Percentiles rank a stretch among this genome's conserved stretches.
Conservation (phyloP, 2,113 vertebrate genomes). For the Strigops habroptila region DNA sequence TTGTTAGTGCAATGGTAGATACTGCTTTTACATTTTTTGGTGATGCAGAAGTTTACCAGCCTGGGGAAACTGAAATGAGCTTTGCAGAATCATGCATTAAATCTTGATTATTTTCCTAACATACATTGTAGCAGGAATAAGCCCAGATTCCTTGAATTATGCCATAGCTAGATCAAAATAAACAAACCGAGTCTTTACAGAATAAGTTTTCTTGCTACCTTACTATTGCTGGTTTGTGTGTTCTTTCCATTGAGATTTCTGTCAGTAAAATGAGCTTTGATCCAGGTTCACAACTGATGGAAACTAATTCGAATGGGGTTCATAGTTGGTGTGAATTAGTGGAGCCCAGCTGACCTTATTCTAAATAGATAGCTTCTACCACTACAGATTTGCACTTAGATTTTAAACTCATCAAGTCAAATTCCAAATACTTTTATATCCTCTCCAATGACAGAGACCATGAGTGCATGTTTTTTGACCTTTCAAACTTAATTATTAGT, state of each 20-base stretch:
- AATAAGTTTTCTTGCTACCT: not conserved
- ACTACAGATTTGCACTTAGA: constrained; percentile 13
- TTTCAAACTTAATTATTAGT: not conserved
- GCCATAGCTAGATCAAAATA: not conserved
- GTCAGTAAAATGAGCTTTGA: not conserved
- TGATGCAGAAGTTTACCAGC: not conserved
- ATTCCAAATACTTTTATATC: constrained; percentile 8
- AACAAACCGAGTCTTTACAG: not conserved
- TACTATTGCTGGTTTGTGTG: not conserved
- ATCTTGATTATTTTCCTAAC: not conserved
- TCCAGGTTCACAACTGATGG: not conserved
- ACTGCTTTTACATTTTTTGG: not conserved
- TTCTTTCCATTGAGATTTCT: not conserved
- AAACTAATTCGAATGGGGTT: not conserved
- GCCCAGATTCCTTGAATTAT: not conserved
- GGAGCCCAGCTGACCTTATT: not conserved
- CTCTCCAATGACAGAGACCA: not conserved
- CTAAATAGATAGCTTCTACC: not conserved
- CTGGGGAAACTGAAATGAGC: not conserved
- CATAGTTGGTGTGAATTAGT: not conserved
- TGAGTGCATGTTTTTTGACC: not conserved
- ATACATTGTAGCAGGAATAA: not conserved
- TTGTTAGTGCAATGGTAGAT: not conserved
- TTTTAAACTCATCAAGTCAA: constrained; percentile 17
- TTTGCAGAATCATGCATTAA: not conserved